phyloP scores from a whole-genome alignment of 1,140 invertebrate species.

The Drosophila pseudoananassae region DNA sequence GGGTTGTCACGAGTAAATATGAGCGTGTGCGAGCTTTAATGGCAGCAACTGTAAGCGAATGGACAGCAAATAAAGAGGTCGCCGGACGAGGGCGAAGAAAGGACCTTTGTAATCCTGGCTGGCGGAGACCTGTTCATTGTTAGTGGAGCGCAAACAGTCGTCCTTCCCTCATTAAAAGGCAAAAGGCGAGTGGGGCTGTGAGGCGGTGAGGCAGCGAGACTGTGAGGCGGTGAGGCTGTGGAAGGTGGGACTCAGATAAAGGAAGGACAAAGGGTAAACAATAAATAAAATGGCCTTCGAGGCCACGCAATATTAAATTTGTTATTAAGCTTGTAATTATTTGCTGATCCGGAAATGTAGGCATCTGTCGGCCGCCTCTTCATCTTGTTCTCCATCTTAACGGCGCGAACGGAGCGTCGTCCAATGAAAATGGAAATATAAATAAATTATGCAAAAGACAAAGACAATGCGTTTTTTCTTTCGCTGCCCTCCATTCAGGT shows the following conservation, averaged over 20 bases:
- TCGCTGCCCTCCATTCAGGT: conserved; percentile 35
- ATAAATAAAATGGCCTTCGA: conserved; percentile 56
- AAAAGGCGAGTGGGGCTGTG: conserved; percentile 63
- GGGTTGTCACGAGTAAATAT: conserved; percentile 54
- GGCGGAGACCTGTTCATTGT: conserved; percentile 54
- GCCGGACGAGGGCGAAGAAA: conserved; percentile 10
- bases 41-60: conserved; percentile 29
- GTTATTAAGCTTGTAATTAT: conserved; percentile 80
- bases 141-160: conserved; percentile 59
- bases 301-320: conserved; percentile 72
- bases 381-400: conserved; percentile 34
- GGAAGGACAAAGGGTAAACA: conserved; percentile 45
- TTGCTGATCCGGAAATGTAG: conserved; percentile 66
- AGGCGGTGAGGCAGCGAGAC: conserved; percentile 43
- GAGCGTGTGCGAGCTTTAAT: conserved; percentile 38
- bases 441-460: conserved; percentile 79
- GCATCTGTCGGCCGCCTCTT: conserved; percentile 47
- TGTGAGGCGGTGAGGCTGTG: conserved; percentile 53
- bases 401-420: conserved; percentile 34
- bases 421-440: conserved; percentile 66
- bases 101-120: neutral
- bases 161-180: conserved; percentile 68
- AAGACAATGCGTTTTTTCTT: conserved; percentile 70
- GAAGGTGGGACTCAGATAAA: conserved; percentile 20
- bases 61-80: conserved; percentile 50